A percentile compares a stretch with the other conserved stretches of the same genome.
Evolutionary conservation across 2,888 invertebrate genomes (phyloP).

Genomic region (Cerceris rybyensis): DNA sequence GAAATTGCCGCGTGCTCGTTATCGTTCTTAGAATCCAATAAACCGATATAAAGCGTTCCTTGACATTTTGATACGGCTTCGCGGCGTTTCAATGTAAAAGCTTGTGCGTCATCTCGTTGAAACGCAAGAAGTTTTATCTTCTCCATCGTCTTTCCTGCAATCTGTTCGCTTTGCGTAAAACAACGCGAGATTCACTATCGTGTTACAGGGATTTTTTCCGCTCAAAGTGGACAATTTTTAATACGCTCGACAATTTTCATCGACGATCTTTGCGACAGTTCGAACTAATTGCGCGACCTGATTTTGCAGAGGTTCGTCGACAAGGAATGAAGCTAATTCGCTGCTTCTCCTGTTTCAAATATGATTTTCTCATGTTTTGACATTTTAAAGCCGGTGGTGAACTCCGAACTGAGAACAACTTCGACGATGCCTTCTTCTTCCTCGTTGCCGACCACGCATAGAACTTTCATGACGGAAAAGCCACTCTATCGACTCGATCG

Average conservation of each 20-base stretch:
- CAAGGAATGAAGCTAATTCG: too few species aligned
- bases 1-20: not conserved
- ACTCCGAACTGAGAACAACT: slow-evolving; percentile 79
- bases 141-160: not conserved
- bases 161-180: not conserved
- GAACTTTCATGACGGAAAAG: slow-evolving; percentile 56
- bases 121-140: slow-evolving; percentile 1
- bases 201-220: not conserved
- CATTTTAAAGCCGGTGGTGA: slow-evolving; percentile 60
- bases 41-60: slow-evolving; percentile 14
- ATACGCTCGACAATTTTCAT: too few species aligned
- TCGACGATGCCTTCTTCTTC: slow-evolving; percentile 79
- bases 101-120: slow-evolving; percentile 1
- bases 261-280: too few species aligned
- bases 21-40: not conserved
- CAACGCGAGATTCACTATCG: not conserved
- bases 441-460: slow-evolving; percentile 72
- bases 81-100: slow-evolving; percentile 18
- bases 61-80: slow-evolving; percentile 39
- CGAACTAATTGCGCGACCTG: too few species aligned
- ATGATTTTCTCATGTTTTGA: slow-evolving; percentile 11
- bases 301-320: too few species aligned
- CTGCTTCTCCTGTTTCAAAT: not conserved
- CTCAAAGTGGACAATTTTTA: too few species aligned
- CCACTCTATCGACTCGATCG: slow-evolving; percentile 87